Conservation (phyloP, 2,113 vertebrate species). For the Clarias macrocephalus region DNA sequence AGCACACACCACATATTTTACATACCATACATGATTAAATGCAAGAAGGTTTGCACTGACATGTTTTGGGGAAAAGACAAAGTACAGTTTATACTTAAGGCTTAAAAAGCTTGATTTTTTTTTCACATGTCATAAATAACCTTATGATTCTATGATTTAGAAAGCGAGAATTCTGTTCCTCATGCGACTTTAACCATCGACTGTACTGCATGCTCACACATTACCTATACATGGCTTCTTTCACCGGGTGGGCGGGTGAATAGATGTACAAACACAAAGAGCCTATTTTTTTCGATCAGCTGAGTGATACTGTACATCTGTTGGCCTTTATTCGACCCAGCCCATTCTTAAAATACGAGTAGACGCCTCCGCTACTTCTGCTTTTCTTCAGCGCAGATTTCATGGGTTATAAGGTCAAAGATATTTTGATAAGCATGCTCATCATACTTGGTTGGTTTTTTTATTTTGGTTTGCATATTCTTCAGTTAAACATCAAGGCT, state of each 20-base stretch:
- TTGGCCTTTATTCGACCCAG: slow-evolving; percentile 9
- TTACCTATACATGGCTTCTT: slow-evolving; percentile 7
- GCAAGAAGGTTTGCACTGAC: background rate
- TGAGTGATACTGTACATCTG: slow-evolving; percentile 18
- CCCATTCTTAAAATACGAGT: slow-evolving; percentile 9
- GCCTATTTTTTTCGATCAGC: background rate
- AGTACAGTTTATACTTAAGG: background rate
- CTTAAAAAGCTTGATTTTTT: background rate
- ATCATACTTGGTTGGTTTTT: background rate
- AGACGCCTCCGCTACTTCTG: background rate
- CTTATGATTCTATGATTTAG: background rate
- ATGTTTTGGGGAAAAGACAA: background rate
- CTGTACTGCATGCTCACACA: background rate
- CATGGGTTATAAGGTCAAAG: background rate
- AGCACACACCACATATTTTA: background rate
- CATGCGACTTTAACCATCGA: background rate
- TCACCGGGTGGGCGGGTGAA: background rate
- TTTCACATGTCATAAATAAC: background rate
- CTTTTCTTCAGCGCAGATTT: slow-evolving; percentile 10
- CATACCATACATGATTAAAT: background rate
- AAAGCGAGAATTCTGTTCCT: background rate
- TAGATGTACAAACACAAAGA: slow-evolving; percentile 1
- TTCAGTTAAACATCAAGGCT: too few relatives aligned
- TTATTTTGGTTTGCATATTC: background rate
- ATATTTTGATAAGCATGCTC: background rate